A percentile compares a stretch with the other conserved stretches of the same genome.
Evolutionary conservation across 2,797 vertebrate species (phyloP).

Genomic region (Acanthis flammea): DNA sequence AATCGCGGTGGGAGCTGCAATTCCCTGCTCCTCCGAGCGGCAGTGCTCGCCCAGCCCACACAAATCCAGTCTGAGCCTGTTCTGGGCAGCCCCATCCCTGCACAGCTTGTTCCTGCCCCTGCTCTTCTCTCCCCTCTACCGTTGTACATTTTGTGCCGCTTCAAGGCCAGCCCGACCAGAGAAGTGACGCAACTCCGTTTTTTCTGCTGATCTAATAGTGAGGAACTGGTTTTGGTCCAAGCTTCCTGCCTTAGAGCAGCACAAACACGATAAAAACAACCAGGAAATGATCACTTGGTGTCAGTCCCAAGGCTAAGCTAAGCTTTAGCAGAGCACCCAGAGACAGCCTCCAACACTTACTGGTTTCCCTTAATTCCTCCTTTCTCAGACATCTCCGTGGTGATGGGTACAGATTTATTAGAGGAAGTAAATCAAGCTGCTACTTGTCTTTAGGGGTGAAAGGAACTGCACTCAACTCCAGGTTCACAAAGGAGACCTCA

Average conservation of each 20-base stretch:
- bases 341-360: rapidly evolving
- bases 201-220: neutral
- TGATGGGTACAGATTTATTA: neutral
- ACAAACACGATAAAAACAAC: neutral
- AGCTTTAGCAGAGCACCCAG: neutral
- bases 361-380: neutral
- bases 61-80: constrained; percentile 11
- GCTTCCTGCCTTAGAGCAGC: neutral
- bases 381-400: rapidly evolving
- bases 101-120: neutral
- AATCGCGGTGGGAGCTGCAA: neutral
- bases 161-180: neutral
- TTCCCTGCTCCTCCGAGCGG: neutral
- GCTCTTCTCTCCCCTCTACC: neutral
- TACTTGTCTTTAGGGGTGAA: neutral
- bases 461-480: neutral
- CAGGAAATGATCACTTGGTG: neutral
- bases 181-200: neutral
- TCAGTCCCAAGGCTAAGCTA: neutral
- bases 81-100: neutral
- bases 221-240: neutral
- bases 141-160: rapidly evolving
- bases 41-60: neutral
- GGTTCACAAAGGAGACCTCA: neutral
- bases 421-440: neutral